Evolutionary conservation across 2,888 invertebrate genomes (phyloP).

Genomic region (Patella caerulea): DNA sequence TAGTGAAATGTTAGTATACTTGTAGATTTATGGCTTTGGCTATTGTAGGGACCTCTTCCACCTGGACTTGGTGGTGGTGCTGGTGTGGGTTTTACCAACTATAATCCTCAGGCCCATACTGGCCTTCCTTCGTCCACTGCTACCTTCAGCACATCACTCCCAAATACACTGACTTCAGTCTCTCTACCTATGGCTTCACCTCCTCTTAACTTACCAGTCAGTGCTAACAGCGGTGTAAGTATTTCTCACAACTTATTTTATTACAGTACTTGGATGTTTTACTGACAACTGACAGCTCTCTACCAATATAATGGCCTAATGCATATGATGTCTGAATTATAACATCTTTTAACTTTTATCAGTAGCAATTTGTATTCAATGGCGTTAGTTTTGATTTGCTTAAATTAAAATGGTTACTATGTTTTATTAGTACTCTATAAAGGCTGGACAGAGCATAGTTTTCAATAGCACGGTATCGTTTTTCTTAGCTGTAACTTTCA

Average conservation of each 20-base stretch:
- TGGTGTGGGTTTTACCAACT: conserved; percentile 45
- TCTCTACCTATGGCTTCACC: conserved; percentile 46
- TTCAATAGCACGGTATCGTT: no score
- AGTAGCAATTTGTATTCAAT: no score
- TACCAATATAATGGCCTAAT: not conserved
- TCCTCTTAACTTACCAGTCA: conserved; percentile 43
- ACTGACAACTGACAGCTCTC: not conserved
- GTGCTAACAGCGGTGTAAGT: conserved; percentile 51
- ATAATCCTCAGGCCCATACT: conserved; percentile 31
- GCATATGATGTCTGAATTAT: no score
- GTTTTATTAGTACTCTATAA: no score
- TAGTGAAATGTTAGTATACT: not conserved
- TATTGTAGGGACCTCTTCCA: conserved; percentile 27
- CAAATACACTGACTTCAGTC: conserved; percentile 28
- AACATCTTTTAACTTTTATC: no score
- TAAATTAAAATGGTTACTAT: no score
- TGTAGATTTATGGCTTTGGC: conserved; percentile 15
- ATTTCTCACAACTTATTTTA: conserved; percentile 12
- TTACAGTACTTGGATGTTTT: not conserved
- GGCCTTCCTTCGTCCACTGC: conserved; percentile 49
- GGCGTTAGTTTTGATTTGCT: no score
- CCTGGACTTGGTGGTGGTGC: conserved; percentile 44
- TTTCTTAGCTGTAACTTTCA: no score
- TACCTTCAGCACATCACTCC: conserved; percentile 31
- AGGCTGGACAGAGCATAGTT: no score